These are phyloP conservation scores for Galerucella pusilla DNA, from an alignment of 2,888 invertebrate species.

Conservation along the genomic window DNA sequence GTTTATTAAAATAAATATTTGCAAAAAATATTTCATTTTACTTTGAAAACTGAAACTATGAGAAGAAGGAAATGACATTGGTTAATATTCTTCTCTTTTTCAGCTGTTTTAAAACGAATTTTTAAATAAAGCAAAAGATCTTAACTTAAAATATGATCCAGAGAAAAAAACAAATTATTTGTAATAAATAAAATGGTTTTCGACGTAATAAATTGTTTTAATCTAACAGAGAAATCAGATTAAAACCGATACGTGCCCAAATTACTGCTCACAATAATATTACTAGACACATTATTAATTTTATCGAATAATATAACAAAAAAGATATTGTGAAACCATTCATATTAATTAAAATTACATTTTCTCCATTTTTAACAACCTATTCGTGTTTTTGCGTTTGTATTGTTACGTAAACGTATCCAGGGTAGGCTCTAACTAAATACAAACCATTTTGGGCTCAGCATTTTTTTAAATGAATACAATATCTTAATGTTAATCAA, in stretches of 20 bases:
- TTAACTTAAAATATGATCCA: no score
- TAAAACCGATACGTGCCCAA: slow-evolving; percentile 34
- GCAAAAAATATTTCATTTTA: neutral
- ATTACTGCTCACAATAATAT: slow-evolving; percentile 42
- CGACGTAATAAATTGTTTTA: slow-evolving; percentile 41
- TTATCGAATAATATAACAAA: slow-evolving; percentile 44
- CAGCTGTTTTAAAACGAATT: neutral
- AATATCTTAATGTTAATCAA: no score
- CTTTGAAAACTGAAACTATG: neutral
- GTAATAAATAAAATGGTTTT: neutral
- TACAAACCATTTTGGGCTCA: no score
- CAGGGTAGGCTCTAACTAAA: neutral
- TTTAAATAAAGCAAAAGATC: no score
- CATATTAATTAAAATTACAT: slow-evolving; percentile 53
- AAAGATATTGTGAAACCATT: slow-evolving; percentile 45
- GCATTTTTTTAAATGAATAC: no score
- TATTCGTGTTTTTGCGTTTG: slow-evolving; percentile 25
- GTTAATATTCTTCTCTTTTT: neutral
- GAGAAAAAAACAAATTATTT: neutral
- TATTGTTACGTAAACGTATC: neutral
- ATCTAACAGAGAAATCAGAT: slow-evolving; percentile 38
- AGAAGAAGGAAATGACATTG: no score
- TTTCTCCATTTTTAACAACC: slow-evolving; percentile 44
- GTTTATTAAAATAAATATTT: neutral
- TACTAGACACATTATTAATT: slow-evolving; percentile 46